Percentiles rank a stretch among this genome's conserved stretches.
Evolutionary conservation across 2,888 invertebrate species (phyloP).

Genomic region (Pyrgus malvae): DNA sequence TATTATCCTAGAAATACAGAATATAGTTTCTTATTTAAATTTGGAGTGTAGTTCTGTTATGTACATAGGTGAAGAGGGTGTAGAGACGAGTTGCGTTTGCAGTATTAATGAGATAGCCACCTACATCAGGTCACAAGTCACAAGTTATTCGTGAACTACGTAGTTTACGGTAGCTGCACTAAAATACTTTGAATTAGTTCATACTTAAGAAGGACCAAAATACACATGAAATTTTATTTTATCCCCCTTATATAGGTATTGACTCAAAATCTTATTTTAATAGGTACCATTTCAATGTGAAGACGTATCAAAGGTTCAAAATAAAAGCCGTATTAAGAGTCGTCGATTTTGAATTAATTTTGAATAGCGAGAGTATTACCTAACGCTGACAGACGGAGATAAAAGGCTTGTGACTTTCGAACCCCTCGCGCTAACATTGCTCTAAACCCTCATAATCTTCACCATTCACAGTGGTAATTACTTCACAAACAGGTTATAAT

Average conservation of each 20-base stretch:
- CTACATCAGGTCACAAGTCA: conserved; percentile 6
- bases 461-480: too few species aligned
- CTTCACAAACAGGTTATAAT: too few species aligned
- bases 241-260: too few species aligned
- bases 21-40: too few species aligned
- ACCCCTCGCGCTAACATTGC: conserved; percentile 49
- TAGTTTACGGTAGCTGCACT: neutral
- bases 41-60: too few species aligned
- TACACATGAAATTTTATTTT: too few species aligned
- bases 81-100: conserved; percentile 6
- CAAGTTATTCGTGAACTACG: conserved; percentile 6
- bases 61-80: neutral
- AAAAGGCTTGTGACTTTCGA: conserved; percentile 55
- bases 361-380: conserved; percentile 13
- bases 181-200: too few species aligned
- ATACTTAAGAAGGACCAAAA: too few species aligned
- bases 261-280: neutral
- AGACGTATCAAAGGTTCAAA: neutral
- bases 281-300: neutral
- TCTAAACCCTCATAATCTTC: too few species aligned
- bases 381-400: conserved; percentile 51
- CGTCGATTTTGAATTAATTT: conserved; percentile 16
- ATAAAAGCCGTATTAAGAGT: conserved; percentile 10
- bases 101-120: conserved; percentile 20
- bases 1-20: too few species aligned